Evolutionary conservation across 2,888 invertebrate genomes (phyloP), one percentile per base, ranked within the genome.

Genomic region (Callimorpha dominula): DNA sequence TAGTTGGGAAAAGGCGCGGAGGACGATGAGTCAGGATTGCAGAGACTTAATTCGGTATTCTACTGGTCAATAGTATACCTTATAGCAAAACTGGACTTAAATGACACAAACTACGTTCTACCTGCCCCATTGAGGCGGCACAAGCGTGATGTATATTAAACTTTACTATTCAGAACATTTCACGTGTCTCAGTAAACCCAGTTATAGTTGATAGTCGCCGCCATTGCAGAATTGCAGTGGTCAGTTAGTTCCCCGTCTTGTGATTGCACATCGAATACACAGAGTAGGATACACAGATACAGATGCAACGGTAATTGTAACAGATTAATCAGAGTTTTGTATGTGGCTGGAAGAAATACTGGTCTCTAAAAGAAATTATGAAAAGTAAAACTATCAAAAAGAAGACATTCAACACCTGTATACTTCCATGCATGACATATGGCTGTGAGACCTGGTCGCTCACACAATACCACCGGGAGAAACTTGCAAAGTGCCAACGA

Each of bases 201-300:
- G 77, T 83, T 83, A 82, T 7, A 81, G 79, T 81, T 78, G 75
- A 82, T 82, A 74, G 74, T 77, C 74, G 66, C 67, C 70, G 68
- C 66, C 73, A 71, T 63, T 42, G 68, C 69, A 73, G 71, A 70
- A 77, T 81, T 79, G 77, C 83, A 80, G 81, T 68, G 86, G 85
- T 80, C 86, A 83, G 77, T 81, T 84, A 81, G 83, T 82, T 81
- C 73, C 83, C 82, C 84, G 82, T 82, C 77, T 84, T 84, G 85
- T 84, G 81, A 81, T 82, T 82, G 79, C 83, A 75, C 68, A 60
- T 64, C 40, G 67, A 73, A 72, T 70, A 65, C 80, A 72, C 76
- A 86, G 86, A 80, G 83, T 75, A 78, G 31, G 15, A 31, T 31
- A 31, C n/a, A 14, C 1, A 7, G 9, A 4, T 8, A 31, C 71